Percentiles rank a stretch among this genome's conserved stretches.
Evolutionary conservation across 2,888 invertebrate species (phyloP).

Genomic region (Gisinianus flammeolus): DNA sequence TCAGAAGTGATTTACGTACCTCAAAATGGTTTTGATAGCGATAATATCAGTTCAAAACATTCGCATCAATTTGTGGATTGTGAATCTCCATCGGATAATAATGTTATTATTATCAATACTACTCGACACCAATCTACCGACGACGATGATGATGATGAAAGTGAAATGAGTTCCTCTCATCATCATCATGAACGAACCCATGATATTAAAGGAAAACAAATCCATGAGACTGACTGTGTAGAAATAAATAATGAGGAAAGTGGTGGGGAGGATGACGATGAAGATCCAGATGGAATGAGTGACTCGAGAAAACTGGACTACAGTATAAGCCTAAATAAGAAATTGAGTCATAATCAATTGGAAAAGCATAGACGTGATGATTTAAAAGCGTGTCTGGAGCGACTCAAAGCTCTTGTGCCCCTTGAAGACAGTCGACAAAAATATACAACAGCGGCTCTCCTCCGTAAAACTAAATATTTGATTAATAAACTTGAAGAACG

Average conservation of each 20-base stretch:
- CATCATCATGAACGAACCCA: no score
- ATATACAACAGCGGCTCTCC: conserved; percentile 20
- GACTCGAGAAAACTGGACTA: no score
- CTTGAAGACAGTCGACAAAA: conserved; percentile 23
- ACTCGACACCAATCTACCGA: no score
- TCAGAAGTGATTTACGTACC: neutral
- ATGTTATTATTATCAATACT: neutral
- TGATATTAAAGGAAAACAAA: no score
- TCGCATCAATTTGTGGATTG: no score
- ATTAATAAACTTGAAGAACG: conserved; percentile 24
- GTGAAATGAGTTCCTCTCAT: no score
- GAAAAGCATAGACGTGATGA: conserved; percentile 20
- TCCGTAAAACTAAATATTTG: conserved; percentile 9
- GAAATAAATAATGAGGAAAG: no score
- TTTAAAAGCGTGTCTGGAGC: conserved; percentile 21
- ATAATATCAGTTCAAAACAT: neutral
- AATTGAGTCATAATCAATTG: conserved; percentile 18
- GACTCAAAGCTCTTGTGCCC: conserved; percentile 20
- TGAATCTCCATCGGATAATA: neutral
- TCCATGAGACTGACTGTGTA: no score
- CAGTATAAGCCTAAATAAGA: neutral
- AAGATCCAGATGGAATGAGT: no score
- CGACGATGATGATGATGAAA: no score
- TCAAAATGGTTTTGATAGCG: neutral
- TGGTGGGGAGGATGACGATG: no score